Base-by-base conservation (phyloP, 2,113 vertebrate genomes). In the Abramis brama region DNA sequence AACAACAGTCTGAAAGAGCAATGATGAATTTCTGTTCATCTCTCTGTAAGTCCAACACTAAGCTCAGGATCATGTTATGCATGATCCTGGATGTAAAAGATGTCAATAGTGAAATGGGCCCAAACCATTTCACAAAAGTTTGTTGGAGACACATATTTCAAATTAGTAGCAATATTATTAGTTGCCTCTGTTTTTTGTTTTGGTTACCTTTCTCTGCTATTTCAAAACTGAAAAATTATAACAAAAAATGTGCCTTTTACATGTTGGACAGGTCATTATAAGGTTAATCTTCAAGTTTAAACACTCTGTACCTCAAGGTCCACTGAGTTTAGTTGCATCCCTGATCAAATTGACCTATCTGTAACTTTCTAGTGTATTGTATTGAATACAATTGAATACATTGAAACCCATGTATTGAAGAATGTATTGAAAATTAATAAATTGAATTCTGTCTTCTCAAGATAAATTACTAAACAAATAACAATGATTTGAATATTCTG, bases 1-100 rank as follows among this genome's bases (percentile, higher is more conserved):
- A 43, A 59, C 68, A 60, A 25, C 52, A 30, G 15, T 23, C n/a
- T 30, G 30, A 10, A 85, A 57, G 52, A 87, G 78, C 82, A 85
- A 45, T 15, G 73, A 50, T 50, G 23, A 17, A 50, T 74, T 47
- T 47, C 39, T n/a, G 71, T 15, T 45, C 71, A 21, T 47, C 39
- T 74, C 71, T 23, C 17, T 4, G 17, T 70, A 68, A 3, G 64
- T 9, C 64, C 3, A 19, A 33, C 17, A 33, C 25, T 68, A 21
- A 19, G 7, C 17, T 70, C 33, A 21, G 17, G 17, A 5, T 36
- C 17, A 70, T 68, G 30, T 4, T 3, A 19, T 6, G 2, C 30
- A 33, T 33, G 6, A 68, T 36, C 17, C 13, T 50, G 73, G n/a
- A 27, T 75, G 43, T 25, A 75, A 75, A 75, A 13, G 13, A 27